These are phyloP conservation scores for Zeugodacus cucurbitae DNA, from an alignment of 1,140 invertebrate species.

Conservation along the genomic window DNA sequence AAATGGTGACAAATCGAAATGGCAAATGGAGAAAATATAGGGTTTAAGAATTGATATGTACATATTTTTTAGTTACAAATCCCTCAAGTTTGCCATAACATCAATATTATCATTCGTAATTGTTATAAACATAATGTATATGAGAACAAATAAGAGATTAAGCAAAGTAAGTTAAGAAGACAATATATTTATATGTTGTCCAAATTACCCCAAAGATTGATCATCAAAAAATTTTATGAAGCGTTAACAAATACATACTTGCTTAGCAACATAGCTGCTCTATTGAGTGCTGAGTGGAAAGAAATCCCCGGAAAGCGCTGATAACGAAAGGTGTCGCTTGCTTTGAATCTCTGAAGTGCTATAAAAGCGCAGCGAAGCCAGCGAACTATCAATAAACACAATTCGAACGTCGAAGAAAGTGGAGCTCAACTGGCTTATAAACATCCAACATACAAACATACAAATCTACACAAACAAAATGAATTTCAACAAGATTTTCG, in stretches of 20 bases:
- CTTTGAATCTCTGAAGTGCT: not conserved
- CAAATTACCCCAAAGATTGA: not conserved
- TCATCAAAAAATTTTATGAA: no score
- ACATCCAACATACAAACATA: not conserved
- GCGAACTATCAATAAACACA: not conserved
- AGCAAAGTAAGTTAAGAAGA: no score
- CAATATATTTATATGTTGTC: no score
- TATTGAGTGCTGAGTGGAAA: not conserved
- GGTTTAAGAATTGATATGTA: no score
- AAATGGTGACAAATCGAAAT: no score
- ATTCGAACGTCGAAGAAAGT: not conserved
- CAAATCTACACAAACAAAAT: constrained; percentile 43
- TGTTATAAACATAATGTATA: no score
- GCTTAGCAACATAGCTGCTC: no score
- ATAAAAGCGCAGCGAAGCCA: not conserved
- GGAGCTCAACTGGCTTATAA: not conserved
- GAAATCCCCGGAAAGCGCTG: not conserved
- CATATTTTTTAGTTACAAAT: no score
- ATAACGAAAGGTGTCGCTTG: not conserved
- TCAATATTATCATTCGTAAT: no score
- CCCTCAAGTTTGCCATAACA: no score
- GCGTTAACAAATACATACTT: not conserved
- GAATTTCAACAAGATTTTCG: constrained; percentile 59
- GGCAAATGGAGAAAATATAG: no score
- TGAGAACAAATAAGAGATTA: no score